Evolutionary conservation across 2,113 vertebrate genomes (phyloP).

Genomic region (Entomyzon cyanotis): DNA sequence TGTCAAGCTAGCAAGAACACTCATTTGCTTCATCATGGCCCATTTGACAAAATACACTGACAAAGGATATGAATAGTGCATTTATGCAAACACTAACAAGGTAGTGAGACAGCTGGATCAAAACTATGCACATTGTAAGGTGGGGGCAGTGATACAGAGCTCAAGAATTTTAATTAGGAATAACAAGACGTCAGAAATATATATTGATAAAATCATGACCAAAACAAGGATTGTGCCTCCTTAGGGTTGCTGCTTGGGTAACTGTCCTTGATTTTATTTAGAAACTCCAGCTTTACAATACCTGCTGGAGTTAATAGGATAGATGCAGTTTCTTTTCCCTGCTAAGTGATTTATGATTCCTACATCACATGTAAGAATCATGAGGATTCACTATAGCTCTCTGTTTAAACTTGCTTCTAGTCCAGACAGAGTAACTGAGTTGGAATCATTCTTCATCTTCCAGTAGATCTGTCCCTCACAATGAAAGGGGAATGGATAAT

Average conservation of each 20-base stretch:
- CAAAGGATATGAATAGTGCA: background rate
- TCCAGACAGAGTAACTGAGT: background rate
- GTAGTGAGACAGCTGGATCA: accelerated
- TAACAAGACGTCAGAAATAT: background rate
- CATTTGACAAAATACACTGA: background rate
- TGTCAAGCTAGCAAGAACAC: background rate
- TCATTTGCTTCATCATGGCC: background rate
- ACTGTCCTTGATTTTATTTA: background rate
- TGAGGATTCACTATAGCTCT: background rate
- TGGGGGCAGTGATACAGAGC: background rate
- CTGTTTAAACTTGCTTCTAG: background rate
- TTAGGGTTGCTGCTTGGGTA: background rate
- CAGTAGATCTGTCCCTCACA: background rate
- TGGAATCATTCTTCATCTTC: background rate
- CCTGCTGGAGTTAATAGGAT: background rate
- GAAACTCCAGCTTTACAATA: background rate
- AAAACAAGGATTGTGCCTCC: background rate
- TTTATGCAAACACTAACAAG: background rate
- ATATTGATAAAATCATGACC: background rate
- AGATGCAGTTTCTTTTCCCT: background rate
- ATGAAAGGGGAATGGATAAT: background rate
- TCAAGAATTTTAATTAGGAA: background rate
- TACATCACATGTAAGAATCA: background rate
- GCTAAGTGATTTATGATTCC: background rate
- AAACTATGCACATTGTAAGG: background rate